Percentiles rank a stretch among this genome's conserved stretches.
Evolutionary conservation across 1,140 invertebrate species (phyloP).

Genomic region (Lutraria rhynchaena): DNA sequence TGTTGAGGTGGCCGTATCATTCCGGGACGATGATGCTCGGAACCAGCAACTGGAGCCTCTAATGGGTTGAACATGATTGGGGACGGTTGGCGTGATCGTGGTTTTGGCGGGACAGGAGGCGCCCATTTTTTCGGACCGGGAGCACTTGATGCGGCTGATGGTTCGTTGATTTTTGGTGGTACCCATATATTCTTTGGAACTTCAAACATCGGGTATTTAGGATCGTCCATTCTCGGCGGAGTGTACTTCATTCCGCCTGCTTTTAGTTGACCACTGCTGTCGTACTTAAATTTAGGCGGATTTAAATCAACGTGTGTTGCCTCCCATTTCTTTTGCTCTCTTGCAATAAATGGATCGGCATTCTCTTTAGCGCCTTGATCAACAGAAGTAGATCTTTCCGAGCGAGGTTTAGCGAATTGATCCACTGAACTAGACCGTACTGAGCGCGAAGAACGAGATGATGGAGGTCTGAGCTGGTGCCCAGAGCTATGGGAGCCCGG

Average conservation of each 20-base stretch:
- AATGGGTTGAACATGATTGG: slow-evolving; percentile 31
- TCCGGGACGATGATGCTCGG: slow-evolving; percentile 15
- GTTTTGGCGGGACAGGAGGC: slow-evolving; percentile 43
- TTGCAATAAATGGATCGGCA: slow-evolving; percentile 13
- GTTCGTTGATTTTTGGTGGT: slow-evolving; percentile 46
- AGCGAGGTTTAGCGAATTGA: not conserved
- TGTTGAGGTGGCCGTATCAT: slow-evolving; percentile 46
- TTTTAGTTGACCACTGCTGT: not conserved
- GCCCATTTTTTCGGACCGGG: slow-evolving; percentile 2
- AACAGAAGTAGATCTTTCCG: not conserved
- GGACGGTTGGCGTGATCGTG: not conserved
- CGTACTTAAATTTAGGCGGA: slow-evolving; percentile 6
- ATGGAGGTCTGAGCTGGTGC: not conserved
- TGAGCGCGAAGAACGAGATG: not conserved
- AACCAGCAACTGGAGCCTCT: slow-evolving; percentile 28
- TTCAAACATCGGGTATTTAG: slow-evolving; percentile 59
- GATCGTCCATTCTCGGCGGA: slow-evolving; percentile 41
- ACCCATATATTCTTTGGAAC: slow-evolving; percentile 36
- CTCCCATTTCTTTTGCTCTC: slow-evolving; percentile 48
- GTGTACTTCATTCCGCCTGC: not conserved
- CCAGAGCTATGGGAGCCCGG: slow-evolving; percentile 13
- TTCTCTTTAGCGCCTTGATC: slow-evolving; percentile 26
- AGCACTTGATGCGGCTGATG: not conserved
- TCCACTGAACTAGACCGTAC: not conserved
- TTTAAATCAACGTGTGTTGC: slow-evolving; percentile 25